Evolutionary conservation across 2,888 invertebrate species (phyloP).

Genomic region (Xanthorhoe spadicearia): DNA sequence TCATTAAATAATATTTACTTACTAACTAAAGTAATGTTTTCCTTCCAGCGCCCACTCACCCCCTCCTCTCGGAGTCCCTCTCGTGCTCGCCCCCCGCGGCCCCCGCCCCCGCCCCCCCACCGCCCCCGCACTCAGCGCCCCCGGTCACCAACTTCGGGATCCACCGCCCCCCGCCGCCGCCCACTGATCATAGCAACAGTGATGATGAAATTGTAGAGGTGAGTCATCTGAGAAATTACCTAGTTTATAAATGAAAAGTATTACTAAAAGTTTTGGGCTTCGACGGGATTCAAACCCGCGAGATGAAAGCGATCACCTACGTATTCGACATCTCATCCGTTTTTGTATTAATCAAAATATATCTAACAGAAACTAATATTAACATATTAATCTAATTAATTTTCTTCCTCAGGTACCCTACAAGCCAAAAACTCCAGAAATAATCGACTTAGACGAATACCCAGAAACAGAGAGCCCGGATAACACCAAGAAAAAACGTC

Average conservation of each 20-base stretch:
- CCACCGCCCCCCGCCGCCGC: slow-evolving; percentile 61
- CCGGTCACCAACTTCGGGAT: slow-evolving; percentile 71
- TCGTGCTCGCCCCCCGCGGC: slow-evolving; percentile 47
- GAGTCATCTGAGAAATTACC: too few relatives aligned
- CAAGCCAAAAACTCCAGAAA: slow-evolving; percentile 86
- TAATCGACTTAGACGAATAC: slow-evolving; percentile 86
- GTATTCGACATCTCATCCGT: too few relatives aligned
- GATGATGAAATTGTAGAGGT: slow-evolving; percentile 79
- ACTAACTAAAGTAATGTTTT: slow-evolving; percentile 1
- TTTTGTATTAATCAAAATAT: too few relatives aligned
- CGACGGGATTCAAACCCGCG: too few relatives aligned
- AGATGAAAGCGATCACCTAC: too few relatives aligned
- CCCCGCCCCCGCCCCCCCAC: slow-evolving; percentile 36
- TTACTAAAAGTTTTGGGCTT: too few relatives aligned
- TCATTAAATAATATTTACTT: too few relatives aligned
- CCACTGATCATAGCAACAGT: slow-evolving; percentile 44
- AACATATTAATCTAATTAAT: too few relatives aligned
- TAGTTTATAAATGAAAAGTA: too few relatives aligned
- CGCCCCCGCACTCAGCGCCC: slow-evolving; percentile 31
- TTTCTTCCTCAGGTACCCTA: slow-evolving; percentile 78
- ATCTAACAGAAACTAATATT: too few relatives aligned
- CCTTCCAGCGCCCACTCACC: slow-evolving; percentile 53
- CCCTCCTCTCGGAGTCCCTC: slow-evolving; percentile 53
- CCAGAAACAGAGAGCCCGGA: slow-evolving; percentile 79
- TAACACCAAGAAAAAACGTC: slow-evolving; percentile 86